phyloP scores from a whole-genome alignment of 1,140 invertebrate species.

The Drosophila pallidifrons region DNA sequence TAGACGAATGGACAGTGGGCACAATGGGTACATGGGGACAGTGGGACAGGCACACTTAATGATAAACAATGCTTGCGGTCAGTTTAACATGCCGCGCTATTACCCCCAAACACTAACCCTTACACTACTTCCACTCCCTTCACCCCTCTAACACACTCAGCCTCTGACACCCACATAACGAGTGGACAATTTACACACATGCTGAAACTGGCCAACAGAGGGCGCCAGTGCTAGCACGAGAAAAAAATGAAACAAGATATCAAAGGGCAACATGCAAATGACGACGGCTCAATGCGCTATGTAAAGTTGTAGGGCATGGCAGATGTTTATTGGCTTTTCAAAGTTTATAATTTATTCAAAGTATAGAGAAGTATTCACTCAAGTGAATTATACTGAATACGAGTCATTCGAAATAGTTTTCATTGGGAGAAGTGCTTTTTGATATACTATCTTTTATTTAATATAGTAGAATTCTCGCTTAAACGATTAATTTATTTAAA shows the following conservation, averaged over 20 bases:
- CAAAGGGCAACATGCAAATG: background rate
- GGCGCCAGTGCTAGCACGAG: slow-evolving; percentile 16
- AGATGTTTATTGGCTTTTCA: background rate
- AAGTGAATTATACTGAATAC: too few species aligned
- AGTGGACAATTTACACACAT: slow-evolving; percentile 80
- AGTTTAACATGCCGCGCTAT: slow-evolving; percentile 83
- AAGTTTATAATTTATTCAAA: too few species aligned
- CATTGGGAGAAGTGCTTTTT: too few species aligned
- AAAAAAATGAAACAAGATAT: slow-evolving; percentile 34
- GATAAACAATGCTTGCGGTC: slow-evolving; percentile 84
- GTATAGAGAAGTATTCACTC: too few species aligned
- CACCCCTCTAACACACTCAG: slow-evolving; percentile 1
- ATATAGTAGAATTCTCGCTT: too few species aligned
- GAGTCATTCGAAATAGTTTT: too few species aligned
- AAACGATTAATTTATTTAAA: too few species aligned
- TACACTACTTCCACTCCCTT: too few species aligned
- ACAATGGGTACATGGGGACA: background rate
- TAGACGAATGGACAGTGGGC: background rate
- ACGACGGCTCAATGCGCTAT: slow-evolving; percentile 18
- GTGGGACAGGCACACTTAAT: slow-evolving; percentile 61
- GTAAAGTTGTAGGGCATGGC: background rate
- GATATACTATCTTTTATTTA: too few species aligned
- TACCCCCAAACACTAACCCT: slow-evolving; percentile 68
- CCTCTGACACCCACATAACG: slow-evolving; percentile 59
- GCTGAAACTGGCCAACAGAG: slow-evolving; percentile 61